Percentiles rank a stretch among this genome's conserved stretches.
Evolutionary conservation across 2,113 vertebrate genomes (phyloP).

Genomic region (Machaerirhynchus nigripectus): DNA sequence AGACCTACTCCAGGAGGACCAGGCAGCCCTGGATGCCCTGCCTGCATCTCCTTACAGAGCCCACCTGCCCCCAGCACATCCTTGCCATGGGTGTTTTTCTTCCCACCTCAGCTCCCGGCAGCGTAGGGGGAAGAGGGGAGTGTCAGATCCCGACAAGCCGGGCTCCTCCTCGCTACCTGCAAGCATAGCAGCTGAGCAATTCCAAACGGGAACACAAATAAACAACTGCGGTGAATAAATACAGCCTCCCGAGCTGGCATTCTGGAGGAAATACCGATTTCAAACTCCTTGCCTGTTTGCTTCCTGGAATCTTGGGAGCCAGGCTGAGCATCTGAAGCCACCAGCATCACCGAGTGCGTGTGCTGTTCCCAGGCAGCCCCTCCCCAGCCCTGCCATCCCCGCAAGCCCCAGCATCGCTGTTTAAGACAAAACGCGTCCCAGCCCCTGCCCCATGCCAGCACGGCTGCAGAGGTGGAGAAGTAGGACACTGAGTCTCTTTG

Average conservation of each 20-base stretch:
- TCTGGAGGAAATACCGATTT: background rate
- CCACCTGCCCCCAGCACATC: background rate
- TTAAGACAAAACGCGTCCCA: background rate
- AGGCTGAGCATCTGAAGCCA: background rate
- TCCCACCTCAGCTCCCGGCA: background rate
- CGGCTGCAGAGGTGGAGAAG: background rate
- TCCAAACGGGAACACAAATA: background rate
- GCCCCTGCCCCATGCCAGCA: background rate
- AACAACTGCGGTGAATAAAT: background rate
- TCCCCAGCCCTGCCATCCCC: background rate
- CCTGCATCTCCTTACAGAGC: background rate
- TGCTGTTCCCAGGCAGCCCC: background rate
- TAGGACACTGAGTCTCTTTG: background rate
- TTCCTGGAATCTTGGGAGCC: fast-evolving
- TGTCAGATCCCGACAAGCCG: background rate
- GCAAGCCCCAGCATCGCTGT: background rate
- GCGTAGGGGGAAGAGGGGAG: background rate
- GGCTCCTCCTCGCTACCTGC: background rate
- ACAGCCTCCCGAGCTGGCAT: fast-evolving
- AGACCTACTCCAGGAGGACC: background rate
- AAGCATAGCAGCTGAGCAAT: background rate
- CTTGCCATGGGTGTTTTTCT: background rate
- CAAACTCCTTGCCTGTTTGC: background rate
- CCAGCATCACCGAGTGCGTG: fast-evolving
- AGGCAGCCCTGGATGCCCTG: background rate